Percentiles rank a stretch among this genome's conserved stretches.
Evolutionary conservation across 2,888 invertebrate genomes (phyloP).

Genomic region (Amphimallon solstitiale): DNA sequence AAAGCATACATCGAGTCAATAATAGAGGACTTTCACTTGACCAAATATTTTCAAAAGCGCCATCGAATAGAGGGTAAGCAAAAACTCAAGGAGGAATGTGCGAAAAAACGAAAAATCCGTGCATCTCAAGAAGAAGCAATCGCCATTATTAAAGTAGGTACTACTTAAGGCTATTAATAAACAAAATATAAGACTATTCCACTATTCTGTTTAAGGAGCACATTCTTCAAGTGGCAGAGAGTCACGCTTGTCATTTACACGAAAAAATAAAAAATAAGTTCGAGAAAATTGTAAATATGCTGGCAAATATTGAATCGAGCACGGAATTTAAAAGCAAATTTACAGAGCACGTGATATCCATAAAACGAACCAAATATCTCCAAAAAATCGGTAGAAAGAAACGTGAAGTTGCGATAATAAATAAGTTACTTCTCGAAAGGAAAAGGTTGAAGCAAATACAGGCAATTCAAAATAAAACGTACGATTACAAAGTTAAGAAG

Average conservation of each 20-base stretch:
- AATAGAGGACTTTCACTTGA: slow-evolving; percentile 9
- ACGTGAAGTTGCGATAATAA: slow-evolving; percentile 36
- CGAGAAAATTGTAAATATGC: slow-evolving; percentile 26
- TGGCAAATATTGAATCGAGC: slow-evolving; percentile 21
- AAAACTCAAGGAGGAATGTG: slow-evolving; percentile 11
- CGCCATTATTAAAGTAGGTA: slow-evolving; percentile 36
- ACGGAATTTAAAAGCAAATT: slow-evolving; percentile 19
- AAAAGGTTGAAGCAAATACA: slow-evolving; percentile 39
- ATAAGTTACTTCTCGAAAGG: slow-evolving; percentile 42
- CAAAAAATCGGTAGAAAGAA: slow-evolving; percentile 27
- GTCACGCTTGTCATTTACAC: slow-evolving; percentile 35
- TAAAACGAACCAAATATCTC: slow-evolving; percentile 34
- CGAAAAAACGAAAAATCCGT: slow-evolving; percentile 6
- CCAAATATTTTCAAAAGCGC: slow-evolving; percentile 20
- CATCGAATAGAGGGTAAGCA: background rate
- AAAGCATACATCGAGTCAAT: background rate
- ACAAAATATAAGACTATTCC: background rate
- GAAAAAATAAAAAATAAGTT: slow-evolving; percentile 31
- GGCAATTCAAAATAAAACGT: slow-evolving; percentile 35
- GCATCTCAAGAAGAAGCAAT: slow-evolving; percentile 37
- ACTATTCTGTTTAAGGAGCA: slow-evolving; percentile 34
- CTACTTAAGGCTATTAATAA: background rate
- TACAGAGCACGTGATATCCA: slow-evolving; percentile 39
- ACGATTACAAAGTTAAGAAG: slow-evolving; percentile 39
- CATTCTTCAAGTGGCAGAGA: slow-evolving; percentile 34